Base-by-base conservation (phyloP, 2,888 invertebrate species). In the Platypus cylindrus region DNA sequence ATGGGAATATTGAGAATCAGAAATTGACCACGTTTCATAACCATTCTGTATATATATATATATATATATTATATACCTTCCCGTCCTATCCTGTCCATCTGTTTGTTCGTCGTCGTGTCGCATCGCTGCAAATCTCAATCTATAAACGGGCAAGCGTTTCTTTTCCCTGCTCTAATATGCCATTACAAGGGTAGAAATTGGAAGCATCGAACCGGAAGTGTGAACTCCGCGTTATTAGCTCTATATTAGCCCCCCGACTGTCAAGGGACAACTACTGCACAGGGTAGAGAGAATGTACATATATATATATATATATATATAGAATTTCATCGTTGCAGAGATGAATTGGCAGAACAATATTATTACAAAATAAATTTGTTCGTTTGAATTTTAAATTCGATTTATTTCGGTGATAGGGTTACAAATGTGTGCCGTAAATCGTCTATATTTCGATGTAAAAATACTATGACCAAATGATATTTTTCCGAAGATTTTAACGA, bases 151-250 rank as follows among this genome's bases (percentile, higher is more conserved):
- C 28, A 33, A 23, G 29, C 34, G 35, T 23, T 35, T 35, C 35
- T 38, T 35, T 38, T 38, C 30, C 35, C 22, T 34, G 14, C 38
- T 39, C 35, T 39, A 39, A 39, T 39, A 36, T 39, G 39, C 39
- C 33, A 39, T 39, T 40, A 40, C 34, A 40, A 34, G 14, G 37
- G 25, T 31, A 36, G 40, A n/a, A 40, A 40, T 37, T 40, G 32
- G 37, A 32, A 22, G 46, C 58, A 56, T 49, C 57, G 58, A 55
- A 59, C 60, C 60, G 60, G 59, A 60, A 59, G 60, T 59, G 60
- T 59, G 58, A 59, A 60, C 60, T 58, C 53, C 53, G 56, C 57
- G 56, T 60, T 60, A 60, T 60, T 60, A 60, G 60, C 58, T 59
- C 56, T 58, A 53, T 58, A 60, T 60, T 59, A 59, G 55, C 54